phyloP scores from a whole-genome alignment of 2,113 vertebrate genomes.

The Melierax canorus region DNA sequence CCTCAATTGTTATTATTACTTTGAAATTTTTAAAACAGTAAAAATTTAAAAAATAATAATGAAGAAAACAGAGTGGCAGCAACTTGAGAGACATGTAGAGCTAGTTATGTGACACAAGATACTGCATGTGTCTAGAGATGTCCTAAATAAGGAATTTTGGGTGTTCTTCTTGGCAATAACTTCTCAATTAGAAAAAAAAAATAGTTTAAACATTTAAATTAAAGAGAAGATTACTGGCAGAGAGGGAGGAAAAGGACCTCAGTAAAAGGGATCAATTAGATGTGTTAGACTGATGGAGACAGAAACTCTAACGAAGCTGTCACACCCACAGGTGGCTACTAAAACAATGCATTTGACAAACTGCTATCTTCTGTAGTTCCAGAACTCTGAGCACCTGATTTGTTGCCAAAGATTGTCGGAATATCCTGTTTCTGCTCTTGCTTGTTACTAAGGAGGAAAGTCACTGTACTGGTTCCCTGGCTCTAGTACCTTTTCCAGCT shows the following conservation, averaged over 20 bases:
- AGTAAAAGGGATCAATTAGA: neutral
- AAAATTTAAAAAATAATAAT: neutral
- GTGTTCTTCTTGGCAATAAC: neutral
- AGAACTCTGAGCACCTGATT: neutral
- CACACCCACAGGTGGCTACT: neutral
- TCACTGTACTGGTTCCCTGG: neutral
- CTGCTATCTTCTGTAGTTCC: neutral
- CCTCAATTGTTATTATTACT: neutral
- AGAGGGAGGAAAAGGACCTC: neutral
- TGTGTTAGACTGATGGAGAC: neutral
- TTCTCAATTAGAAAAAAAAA: neutral
- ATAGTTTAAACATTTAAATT: neutral
- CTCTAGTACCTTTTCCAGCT: neutral
- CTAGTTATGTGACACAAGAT: neutral
- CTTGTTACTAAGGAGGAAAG: neutral
- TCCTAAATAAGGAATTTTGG: neutral
- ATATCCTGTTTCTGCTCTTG: neutral
- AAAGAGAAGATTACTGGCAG: neutral
- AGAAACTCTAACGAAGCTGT: neutral
- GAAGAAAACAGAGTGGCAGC: neutral
- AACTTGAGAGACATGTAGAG: neutral
- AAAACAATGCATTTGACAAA: neutral
- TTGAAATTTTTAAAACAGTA: neutral
- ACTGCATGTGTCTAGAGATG: neutral
- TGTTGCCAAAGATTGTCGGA: neutral